Conservation (phyloP, 1,140 invertebrate species). For the Drosophila ercepeae region DNA sequence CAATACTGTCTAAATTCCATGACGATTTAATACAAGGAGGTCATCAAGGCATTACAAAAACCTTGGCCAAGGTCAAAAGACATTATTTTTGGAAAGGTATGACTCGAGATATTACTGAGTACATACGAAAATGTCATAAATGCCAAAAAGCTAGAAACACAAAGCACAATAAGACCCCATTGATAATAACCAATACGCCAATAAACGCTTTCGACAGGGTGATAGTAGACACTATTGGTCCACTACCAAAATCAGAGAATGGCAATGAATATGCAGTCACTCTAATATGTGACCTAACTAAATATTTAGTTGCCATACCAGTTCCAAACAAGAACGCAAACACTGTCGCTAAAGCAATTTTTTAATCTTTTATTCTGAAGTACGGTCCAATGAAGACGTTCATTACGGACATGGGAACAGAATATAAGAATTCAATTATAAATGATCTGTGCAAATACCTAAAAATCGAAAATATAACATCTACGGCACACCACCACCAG, state of each 20-base stretch:
- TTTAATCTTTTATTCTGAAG: slow-evolving; percentile 26
- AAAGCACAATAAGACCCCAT: too few relatives aligned
- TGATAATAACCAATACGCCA: too few relatives aligned
- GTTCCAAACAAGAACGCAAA: slow-evolving; percentile 36
- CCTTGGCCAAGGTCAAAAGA: slow-evolving; percentile 12
- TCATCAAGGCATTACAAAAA: slow-evolving; percentile 21
- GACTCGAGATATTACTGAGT: too few relatives aligned
- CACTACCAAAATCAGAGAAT: too few relatives aligned
- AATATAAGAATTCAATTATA: slow-evolving; percentile 53
- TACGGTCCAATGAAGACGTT: slow-evolving; percentile 14
- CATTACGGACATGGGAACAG: slow-evolving; percentile 5
- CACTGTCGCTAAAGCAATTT: slow-evolving; percentile 25
- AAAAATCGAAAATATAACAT: slow-evolving; percentile 27
- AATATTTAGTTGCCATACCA: slow-evolving; percentile 23
- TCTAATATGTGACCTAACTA: too few relatives aligned
- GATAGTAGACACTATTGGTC: too few relatives aligned
- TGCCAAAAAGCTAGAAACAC: too few relatives aligned
- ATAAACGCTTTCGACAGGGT: too few relatives aligned
- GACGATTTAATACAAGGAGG: slow-evolving; percentile 16
- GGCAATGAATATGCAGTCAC: too few relatives aligned
- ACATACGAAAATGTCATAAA: too few relatives aligned
- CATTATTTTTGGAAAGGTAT: too few relatives aligned
- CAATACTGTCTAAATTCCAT: slow-evolving; percentile 25
- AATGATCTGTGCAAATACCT: slow-evolving; percentile 28
- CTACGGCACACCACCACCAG: background rate